Conservation (phyloP, 2,888 invertebrate species). For the Noctua pronuba region DNA sequence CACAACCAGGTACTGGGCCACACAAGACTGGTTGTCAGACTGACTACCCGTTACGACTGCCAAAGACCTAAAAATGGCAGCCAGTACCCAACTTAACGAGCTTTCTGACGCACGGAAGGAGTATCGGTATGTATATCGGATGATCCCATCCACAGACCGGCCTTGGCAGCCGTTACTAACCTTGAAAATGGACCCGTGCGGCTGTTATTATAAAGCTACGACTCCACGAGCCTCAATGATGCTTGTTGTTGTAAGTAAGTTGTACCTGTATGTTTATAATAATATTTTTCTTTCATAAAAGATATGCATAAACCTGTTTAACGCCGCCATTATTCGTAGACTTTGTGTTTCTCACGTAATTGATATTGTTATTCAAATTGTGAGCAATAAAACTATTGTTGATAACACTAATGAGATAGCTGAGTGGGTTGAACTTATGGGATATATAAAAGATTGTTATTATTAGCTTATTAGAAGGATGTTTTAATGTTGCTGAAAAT, state of each 20-base stretch:
- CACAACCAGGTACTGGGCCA: background rate
- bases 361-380: constrained; percentile 57
- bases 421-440: constrained; percentile 12
- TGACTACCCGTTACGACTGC: background rate
- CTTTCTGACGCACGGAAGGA: too few relatives aligned
- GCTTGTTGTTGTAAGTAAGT: too few relatives aligned
- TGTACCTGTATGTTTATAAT: background rate
- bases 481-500: background rate
- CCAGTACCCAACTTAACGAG: too few relatives aligned
- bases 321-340: constrained; percentile 17
- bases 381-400: constrained; percentile 43
- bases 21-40: background rate
- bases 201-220: background rate
- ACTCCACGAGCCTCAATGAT: background rate
- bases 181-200: too few relatives aligned
- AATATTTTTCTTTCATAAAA: background rate
- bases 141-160: too few relatives aligned
- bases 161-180: background rate
- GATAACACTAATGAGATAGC: constrained; percentile 36
- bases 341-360: constrained; percentile 61
- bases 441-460: constrained; percentile 17
- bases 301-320: constrained; percentile 18
- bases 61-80: background rate
- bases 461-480: background rate
- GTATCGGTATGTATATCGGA: too few relatives aligned